phyloP scores from a whole-genome alignment of 2,113 vertebrate species.

The Enhydra lutris region DNA sequence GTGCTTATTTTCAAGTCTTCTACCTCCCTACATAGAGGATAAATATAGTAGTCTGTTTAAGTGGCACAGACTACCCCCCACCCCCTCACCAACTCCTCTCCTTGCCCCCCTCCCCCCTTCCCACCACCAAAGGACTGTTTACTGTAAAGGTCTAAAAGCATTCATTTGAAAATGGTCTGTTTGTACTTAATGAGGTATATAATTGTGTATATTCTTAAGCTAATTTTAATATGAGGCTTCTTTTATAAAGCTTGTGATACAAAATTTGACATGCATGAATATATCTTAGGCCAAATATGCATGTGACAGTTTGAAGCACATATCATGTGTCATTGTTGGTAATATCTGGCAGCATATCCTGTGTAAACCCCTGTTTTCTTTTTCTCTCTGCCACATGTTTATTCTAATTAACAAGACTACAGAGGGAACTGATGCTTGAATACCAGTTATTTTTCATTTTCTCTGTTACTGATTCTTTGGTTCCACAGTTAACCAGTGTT shows the following conservation, averaged over 20 bases:
- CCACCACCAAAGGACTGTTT: slow-evolving; percentile 23
- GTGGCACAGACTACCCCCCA: neutral
- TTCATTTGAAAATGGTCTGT: slow-evolving; percentile 53
- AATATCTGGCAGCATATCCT: slow-evolving; percentile 53
- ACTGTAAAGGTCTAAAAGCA: slow-evolving; percentile 53
- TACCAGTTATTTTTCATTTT: slow-evolving; percentile 72
- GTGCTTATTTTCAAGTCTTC: slow-evolving; percentile 53
- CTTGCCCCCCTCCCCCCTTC: neutral
- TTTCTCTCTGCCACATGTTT: slow-evolving; percentile 50
- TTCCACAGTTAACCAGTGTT: neutral
- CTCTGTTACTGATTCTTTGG: slow-evolving; percentile 15
- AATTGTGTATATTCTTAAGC: slow-evolving; percentile 64
- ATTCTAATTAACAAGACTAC: slow-evolving; percentile 57
- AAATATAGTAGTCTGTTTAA: neutral
- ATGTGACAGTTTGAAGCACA: slow-evolving; percentile 28
- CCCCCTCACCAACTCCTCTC: neutral
- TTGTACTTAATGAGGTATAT: slow-evolving; percentile 58
- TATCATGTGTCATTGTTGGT: slow-evolving; percentile 46
- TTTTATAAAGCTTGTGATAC: slow-evolving; percentile 54
- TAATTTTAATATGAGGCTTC: slow-evolving; percentile 51
- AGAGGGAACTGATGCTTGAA: slow-evolving; percentile 20
- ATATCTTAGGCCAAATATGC: slow-evolving; percentile 46
- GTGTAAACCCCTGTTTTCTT: slow-evolving; percentile 49
- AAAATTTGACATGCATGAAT: slow-evolving; percentile 55
- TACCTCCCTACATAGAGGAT: slow-evolving; percentile 22